phyloP scores from a whole-genome alignment of 2,797 vertebrate genomes.

The Epinephelus awoara region DNA sequence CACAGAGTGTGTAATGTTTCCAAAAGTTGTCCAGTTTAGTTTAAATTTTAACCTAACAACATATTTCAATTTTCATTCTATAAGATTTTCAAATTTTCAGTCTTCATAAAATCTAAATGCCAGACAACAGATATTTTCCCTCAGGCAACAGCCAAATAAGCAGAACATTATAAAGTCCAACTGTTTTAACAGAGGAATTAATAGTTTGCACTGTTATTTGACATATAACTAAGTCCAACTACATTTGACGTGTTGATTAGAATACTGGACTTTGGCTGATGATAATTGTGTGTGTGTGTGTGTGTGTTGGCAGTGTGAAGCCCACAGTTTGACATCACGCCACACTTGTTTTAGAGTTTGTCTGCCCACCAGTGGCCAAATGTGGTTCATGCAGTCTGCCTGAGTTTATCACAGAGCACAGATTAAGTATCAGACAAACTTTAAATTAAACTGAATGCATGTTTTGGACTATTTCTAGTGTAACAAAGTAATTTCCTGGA shows the following conservation, averaged over 20 bases:
- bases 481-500: background rate
- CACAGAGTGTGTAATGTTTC: too few species aligned
- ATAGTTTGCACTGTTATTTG: background rate
- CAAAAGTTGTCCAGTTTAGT: too few species aligned
- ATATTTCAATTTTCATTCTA: too few species aligned
- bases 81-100: background rate
- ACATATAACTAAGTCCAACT: background rate
- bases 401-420: background rate
- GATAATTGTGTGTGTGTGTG: background rate
- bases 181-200: background rate
- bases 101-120: background rate
- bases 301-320: constrained; percentile 1
- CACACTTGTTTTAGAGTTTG: constrained; percentile 2
- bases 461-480: background rate
- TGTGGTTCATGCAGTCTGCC: background rate
- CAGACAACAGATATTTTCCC: background rate
- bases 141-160: background rate
- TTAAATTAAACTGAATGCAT: background rate
- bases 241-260: background rate
- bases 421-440: background rate
- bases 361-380: constrained; percentile 1
- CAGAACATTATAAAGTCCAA: background rate
- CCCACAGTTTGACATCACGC: background rate
- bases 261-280: background rate
- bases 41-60: too few species aligned